Percentiles rank a stretch among this genome's conserved stretches.
Evolutionary conservation across 2,797 vertebrate species (phyloP).

Genomic region (Loris lydekkerianus): DNA sequence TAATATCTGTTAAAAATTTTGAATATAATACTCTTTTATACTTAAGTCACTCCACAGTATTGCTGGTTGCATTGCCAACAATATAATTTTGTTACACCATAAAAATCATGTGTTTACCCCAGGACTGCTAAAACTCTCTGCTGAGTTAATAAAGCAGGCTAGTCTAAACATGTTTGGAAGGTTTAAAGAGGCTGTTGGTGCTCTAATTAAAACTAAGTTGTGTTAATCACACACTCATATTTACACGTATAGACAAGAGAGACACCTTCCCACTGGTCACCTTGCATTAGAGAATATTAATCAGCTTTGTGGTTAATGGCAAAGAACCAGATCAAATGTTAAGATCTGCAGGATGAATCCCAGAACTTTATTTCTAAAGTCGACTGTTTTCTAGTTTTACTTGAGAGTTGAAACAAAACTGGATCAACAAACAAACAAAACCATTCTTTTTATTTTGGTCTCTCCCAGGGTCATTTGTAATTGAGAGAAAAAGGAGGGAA

Average conservation of each 20-base stretch:
- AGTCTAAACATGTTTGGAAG: conserved; percentile 36
- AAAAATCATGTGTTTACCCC: conserved; percentile 74
- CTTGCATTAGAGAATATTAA: background rate
- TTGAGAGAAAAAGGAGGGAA: rapidly evolving
- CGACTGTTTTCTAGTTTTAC: background rate
- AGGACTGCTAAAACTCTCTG: conserved; percentile 73
- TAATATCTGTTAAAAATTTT: background rate
- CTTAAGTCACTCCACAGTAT: conserved; percentile 1
- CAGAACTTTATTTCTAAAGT: background rate
- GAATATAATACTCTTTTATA: background rate
- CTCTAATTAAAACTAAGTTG: conserved; percentile 71
- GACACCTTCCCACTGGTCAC: background rate
- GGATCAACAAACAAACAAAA: background rate
- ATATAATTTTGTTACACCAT: conserved; percentile 77
- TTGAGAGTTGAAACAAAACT: conserved; percentile 26
- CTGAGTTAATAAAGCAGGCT: conserved; percentile 65
- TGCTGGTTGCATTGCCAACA: conserved; percentile 82
- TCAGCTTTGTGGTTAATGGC: background rate
- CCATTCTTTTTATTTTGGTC: background rate
- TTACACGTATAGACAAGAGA: background rate
- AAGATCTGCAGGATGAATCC: background rate
- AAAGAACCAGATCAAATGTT: rapidly evolving
- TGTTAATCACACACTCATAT: background rate
- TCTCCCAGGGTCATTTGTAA: background rate
- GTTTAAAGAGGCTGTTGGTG: conserved; percentile 32